Evolutionary conservation across 2,113 vertebrate species (phyloP), one percentile per base, ranked within the genome.

Genomic region (Synchiropus splendidus): DNA sequence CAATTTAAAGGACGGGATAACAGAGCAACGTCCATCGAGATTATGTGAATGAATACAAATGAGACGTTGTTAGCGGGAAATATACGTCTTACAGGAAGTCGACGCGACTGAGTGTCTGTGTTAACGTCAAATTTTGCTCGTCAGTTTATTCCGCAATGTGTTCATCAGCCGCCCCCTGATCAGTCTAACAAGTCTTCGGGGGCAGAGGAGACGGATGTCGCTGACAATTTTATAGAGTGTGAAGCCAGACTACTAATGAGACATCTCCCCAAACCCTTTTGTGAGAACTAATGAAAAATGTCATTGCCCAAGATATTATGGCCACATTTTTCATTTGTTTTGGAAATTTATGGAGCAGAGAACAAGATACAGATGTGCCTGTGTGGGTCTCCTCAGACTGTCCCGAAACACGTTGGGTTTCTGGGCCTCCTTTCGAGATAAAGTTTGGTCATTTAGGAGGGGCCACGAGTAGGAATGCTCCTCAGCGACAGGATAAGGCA

Each of bases 121-220:
- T 74, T 70, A 66, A 62, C 62, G 74, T 61, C 61, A 55, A 69
- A 59, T 31, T 66, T 67, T 65, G 54, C 58, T 58, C 64, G 65
- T 70, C 67, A 41, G 61, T 69, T 70, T 64, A 49, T 61, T 38
- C 35, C 45, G 44, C 31, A 48, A 42, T 51, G 54, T 43, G 51
- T 64, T 64, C 66, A 56, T 49, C 48, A 69, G 54, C 49, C 46
- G 66, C 65, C 61, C 58, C 51, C 56, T n/a, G 21, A 74, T 67
- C 64, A 54, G 61, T 54, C 54, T 67, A 70, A 73, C 61, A 68
- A 77, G 62, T 67, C 74, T 70, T 56, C 39, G 42, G 69, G 64
- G 62, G 59, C 45, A 60, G 39, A 33, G 52, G 39, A 55, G 42
- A 59, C 47, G 54, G 56, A 74, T 67, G 59, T 61, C 51, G 49